Evolutionary conservation across 2,797 vertebrate species (phyloP).

Genomic region (Atherinosoma microstoma): DNA sequence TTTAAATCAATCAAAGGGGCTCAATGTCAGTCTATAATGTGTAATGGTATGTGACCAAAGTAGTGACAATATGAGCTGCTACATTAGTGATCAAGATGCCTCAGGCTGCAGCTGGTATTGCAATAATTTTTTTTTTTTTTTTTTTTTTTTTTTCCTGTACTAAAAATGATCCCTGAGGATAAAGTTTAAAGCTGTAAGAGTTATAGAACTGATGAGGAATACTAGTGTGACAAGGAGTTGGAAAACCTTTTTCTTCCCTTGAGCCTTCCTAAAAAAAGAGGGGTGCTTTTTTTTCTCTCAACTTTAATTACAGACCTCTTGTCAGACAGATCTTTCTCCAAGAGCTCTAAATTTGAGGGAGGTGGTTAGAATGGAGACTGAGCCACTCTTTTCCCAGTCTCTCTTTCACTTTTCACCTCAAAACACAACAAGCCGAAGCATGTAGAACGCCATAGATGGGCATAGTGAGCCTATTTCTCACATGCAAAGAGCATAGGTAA

Average conservation of each 20-base stretch:
- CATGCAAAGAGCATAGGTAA: conserved; percentile 11
- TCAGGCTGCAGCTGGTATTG: neutral
- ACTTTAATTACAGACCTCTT: conserved; percentile 85
- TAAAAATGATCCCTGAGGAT: conserved; percentile 28
- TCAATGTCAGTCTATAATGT: conserved; percentile 46
- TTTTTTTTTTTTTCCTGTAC: neutral
- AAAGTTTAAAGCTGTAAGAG: conserved; percentile 25
- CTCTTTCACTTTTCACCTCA: conserved; percentile 60
- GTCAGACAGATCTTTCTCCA: conserved; percentile 82
- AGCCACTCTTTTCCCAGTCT: conserved; percentile 67
- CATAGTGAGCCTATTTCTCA: neutral
- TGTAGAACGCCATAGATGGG: conserved; percentile 1
- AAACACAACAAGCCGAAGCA: conserved; percentile 50
- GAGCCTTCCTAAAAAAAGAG: conserved; percentile 35
- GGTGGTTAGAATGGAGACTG: conserved; percentile 76
- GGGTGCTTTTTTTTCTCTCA: conserved; percentile 51
- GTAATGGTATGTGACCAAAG: conserved; percentile 43
- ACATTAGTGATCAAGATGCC: neutral
- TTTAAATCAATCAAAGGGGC: conserved; percentile 68
- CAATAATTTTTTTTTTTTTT: no score
- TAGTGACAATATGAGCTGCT: conserved; percentile 19
- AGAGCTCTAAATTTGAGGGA: conserved; percentile 82
- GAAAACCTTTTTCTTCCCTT: conserved; percentile 52
- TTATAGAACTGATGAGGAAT: conserved; percentile 21
- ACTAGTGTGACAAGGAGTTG: conserved; percentile 30